phyloP scores from a whole-genome alignment of 2,797 vertebrate genomes.

The Intellagama lesueurii region DNA sequence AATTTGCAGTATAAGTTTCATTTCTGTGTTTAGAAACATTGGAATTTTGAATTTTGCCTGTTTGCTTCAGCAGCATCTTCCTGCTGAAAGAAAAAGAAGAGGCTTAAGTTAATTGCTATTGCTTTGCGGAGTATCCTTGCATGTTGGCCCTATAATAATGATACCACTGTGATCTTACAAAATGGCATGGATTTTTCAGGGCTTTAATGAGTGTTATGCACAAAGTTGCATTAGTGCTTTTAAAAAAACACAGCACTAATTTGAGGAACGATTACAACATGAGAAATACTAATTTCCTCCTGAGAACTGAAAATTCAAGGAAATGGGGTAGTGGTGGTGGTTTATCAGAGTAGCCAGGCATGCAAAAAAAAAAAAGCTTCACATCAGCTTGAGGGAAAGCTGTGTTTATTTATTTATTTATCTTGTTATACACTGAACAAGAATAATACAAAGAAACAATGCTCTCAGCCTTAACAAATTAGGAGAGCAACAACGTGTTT shows the following conservation, averaged over 20 bases:
- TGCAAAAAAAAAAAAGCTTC: not conserved
- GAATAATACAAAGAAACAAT: constrained; percentile 53
- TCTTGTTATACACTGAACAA: constrained; percentile 53
- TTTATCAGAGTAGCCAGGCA: constrained; percentile 22
- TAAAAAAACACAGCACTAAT: not conserved
- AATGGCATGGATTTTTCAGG: constrained; percentile 1
- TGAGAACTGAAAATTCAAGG: constrained; percentile 11
- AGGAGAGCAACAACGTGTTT: constrained; percentile 59
- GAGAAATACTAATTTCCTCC: not conserved
- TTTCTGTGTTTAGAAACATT: not conserved
- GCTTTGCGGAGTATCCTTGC: not conserved
- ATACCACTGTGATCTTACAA: not conserved
- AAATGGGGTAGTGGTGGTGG: not conserved
- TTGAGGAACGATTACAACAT: not conserved
- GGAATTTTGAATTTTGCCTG: not conserved
- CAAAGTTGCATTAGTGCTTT: not conserved
- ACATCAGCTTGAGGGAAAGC: constrained; percentile 44
- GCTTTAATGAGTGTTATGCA: not conserved
- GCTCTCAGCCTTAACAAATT: constrained; percentile 46
- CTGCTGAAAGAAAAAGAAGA: not conserved
- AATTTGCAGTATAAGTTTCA: not conserved
- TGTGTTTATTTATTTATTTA: constrained; percentile 53
- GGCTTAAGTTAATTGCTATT: not conserved
- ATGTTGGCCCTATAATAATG: not conserved
- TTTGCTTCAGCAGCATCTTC: not conserved